Base-by-base conservation (phyloP, 2,113 vertebrate genomes). In the Brachyhypopomus occidentalis region DNA sequence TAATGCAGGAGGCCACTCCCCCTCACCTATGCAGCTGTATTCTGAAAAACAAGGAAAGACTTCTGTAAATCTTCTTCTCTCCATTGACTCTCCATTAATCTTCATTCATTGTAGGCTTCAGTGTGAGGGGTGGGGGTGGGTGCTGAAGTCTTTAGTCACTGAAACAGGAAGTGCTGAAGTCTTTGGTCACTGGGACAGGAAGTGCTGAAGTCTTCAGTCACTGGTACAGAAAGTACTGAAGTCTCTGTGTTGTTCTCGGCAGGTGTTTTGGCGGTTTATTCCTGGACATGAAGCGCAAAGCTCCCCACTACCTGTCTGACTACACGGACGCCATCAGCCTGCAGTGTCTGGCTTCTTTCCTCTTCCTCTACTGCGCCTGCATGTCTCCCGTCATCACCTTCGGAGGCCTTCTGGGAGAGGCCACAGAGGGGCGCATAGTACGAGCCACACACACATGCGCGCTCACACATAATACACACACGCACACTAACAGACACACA, bases 341-440 rank as follows among this genome's bases (percentile, higher is more conserved):
- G 86, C 97, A 99, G 89, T 99, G 98, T 95, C 90, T 99, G 90
- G 98, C 98, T 84, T 99, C 98, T n/a, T 97, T 99, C 92, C 94
- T 99, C 20, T 99, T 99, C 89, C 96, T 99, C 83, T 99, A 99
- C 93, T 99, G 98, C 90, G 98, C 98, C 80, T 99, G 98, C 90
- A 99, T 99, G 98, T 99, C 98, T 75, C 98, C 98, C 45, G 98
- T 99, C 88, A 99, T 99, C 93, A 99, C 98, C 0, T 99, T 99
- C 36, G 98, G 98, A 88, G 98, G 98, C 80, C 95, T 99, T 41
- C 92, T 99, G 87, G 98, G 98, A 88, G 98, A 99, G 91, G 97
- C 98, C 84, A 99, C 98, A 9, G 97, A 98, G 92, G 96, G 96
- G 79, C 95, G 96, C 78, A 97, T 99, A 95, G 98, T 99, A 96